Evolutionary conservation across 2,113 vertebrate species (phyloP).

Genomic region (Hydrochoerus hydrochaeris): DNA sequence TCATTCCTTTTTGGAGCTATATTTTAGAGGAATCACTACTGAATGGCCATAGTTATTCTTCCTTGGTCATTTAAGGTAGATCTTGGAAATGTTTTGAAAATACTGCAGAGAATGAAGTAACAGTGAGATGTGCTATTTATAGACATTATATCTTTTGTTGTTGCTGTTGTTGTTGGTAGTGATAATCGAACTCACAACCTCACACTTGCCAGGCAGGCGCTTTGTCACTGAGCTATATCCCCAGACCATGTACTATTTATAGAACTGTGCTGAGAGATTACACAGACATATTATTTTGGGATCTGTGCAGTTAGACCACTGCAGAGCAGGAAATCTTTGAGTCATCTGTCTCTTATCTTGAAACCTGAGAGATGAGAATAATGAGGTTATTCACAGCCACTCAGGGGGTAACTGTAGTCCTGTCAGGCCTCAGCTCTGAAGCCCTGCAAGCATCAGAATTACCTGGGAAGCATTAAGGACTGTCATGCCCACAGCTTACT

Average conservation of each 20-base stretch:
- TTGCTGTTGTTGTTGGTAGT: too few species aligned
- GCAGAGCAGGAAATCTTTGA: not conserved
- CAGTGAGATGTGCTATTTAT: not conserved
- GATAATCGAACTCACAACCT: too few species aligned
- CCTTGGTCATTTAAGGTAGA: constrained; percentile 5
- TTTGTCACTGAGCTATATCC: too few species aligned
- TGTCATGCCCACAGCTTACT: not conserved
- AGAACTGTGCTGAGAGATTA: not conserved
- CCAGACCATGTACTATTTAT: not conserved
- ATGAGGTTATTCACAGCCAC: rapidly evolving
- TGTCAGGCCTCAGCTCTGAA: not conserved
- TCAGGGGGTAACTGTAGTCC: not conserved
- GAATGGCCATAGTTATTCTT: not conserved
- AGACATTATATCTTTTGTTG: not conserved
- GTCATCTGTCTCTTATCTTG: not conserved
- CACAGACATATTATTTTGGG: not conserved
- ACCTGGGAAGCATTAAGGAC: not conserved
- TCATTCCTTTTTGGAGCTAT: not conserved
- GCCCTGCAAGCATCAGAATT: not conserved
- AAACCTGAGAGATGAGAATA: not conserved
- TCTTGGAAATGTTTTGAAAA: constrained; percentile 42
- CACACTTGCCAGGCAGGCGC: too few species aligned
- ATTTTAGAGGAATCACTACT: constrained; percentile 9
- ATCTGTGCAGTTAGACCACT: not conserved
- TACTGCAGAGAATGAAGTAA: constrained; percentile 26